Evolutionary conservation across 2,888 invertebrate genomes (phyloP).

Genomic region (Volucella inanis): DNA sequence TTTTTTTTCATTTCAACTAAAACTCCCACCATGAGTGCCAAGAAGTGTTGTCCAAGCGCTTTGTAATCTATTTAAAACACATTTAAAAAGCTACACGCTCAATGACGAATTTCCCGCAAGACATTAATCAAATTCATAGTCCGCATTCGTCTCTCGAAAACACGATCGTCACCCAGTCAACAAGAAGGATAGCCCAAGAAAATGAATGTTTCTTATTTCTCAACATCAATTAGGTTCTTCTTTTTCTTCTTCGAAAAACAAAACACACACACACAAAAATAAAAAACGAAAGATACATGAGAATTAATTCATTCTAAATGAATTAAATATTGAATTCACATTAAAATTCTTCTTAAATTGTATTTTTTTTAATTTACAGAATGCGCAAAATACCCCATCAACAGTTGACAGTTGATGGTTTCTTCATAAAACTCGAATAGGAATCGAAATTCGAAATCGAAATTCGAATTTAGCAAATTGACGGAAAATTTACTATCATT

Average conservation of each 20-base stretch:
- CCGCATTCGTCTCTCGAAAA: constrained; percentile 33
- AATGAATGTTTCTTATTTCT: constrained; percentile 64
- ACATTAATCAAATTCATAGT: constrained; percentile 65
- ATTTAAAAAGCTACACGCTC: constrained; percentile 58
- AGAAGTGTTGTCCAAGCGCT: constrained; percentile 44
- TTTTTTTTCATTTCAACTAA: constrained; percentile 10
- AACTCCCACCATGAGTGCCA: constrained; percentile 27
- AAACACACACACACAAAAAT: too few species aligned
- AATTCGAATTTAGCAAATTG: constrained; percentile 45
- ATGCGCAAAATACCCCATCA: constrained; percentile 3
- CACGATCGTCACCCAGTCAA: constrained; percentile 38
- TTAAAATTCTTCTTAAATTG: constrained; percentile 31
- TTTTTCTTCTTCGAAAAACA: too few species aligned
- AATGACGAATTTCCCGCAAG: constrained; percentile 61
- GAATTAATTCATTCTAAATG: not conserved
- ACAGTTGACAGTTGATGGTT: not conserved
- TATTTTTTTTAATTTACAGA: not conserved
- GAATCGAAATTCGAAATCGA: not conserved
- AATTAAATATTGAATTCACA: constrained; percentile 15
- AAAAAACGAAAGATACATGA: constrained; percentile 16
- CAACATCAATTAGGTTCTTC: constrained; percentile 53
- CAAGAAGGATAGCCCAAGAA: constrained; percentile 20
- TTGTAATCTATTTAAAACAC: constrained; percentile 67
- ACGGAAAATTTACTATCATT: constrained; percentile 39
- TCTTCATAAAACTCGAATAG: not conserved